Base-by-base conservation (phyloP, 2,113 vertebrate genomes). In the Catharus minimus region DNA sequence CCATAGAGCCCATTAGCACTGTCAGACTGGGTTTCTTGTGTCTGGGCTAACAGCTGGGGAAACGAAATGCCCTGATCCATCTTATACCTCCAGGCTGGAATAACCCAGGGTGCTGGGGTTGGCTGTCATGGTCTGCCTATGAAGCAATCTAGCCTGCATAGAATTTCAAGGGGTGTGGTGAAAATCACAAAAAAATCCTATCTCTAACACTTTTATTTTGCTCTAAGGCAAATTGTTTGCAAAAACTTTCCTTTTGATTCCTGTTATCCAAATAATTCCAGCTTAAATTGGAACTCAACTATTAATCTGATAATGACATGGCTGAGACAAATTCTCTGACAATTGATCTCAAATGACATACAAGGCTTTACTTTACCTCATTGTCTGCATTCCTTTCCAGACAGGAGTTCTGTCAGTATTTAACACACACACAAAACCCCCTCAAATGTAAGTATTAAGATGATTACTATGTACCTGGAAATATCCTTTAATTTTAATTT, bases 281-380 rank as follows among this genome's bases (percentile, higher is more conserved):
- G 96, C 96, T 97, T 97, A 97, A 97, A 97, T 97, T 97, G 96
- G 94, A 97, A 97, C 94, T 96, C 94, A 69, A 86, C 94, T 97
- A 98, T 98, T 98, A 98, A 98, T 97, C 98, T 98, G 97, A 97
- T 98, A 98, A 98, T 98, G 95, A 98, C 97, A 97, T 73, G 75
- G 94, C 95, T 97, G 97, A 97, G 97, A 96, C 58, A 15, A 95
- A 96, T 97, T 97, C 96, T 97, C 96, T 97, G 97, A 95, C 72
- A 14, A 97, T 78, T 97, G 96, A 97, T 97, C 97, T 98, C 95
- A 94, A 96, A 96, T 97, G 93, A 97, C 98, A 97, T 96, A 86
- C 93, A 86, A 95, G 93, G 97, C 95, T 98, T 98, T 97, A 96
- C 87, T 97, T 95, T 93, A 92, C 89, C 86, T 95, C 92, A 86